Conservation (phyloP, 2,113 vertebrate genomes). For the Neogale vison region DNA sequence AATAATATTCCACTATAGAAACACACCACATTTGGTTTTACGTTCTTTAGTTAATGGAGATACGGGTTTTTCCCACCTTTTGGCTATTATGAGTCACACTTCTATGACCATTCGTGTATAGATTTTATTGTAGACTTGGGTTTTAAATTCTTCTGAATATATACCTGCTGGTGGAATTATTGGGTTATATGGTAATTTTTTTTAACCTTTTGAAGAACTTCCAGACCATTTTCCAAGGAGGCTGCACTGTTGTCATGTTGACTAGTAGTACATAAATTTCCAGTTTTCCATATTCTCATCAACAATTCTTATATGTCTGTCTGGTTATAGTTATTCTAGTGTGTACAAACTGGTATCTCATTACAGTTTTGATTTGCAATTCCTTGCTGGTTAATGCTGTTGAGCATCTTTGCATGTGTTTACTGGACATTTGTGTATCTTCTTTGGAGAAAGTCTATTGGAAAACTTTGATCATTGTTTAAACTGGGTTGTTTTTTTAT, state of each 20-base stretch:
- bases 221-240: neutral
- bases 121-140: neutral
- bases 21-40: neutral
- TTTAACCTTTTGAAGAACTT: neutral
- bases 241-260: neutral
- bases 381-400: neutral
- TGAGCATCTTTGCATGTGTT: neutral
- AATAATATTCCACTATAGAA: neutral
- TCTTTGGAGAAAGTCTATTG: neutral
- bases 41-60: neutral
- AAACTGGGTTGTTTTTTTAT: constrained; percentile 1
- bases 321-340: neutral
- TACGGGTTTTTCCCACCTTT: neutral
- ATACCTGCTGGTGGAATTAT: neutral
- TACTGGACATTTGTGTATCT: neutral
- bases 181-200: neutral
- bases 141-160: neutral
- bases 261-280: neutral
- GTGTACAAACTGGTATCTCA: neutral
- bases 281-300: neutral
- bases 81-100: neutral
- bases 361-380: constrained; percentile 6
- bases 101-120: neutral
- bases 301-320: neutral
- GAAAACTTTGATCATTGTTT: neutral